Evolutionary conservation across 1,140 invertebrate species (phyloP).

Genomic region (Orius insidiosus): DNA sequence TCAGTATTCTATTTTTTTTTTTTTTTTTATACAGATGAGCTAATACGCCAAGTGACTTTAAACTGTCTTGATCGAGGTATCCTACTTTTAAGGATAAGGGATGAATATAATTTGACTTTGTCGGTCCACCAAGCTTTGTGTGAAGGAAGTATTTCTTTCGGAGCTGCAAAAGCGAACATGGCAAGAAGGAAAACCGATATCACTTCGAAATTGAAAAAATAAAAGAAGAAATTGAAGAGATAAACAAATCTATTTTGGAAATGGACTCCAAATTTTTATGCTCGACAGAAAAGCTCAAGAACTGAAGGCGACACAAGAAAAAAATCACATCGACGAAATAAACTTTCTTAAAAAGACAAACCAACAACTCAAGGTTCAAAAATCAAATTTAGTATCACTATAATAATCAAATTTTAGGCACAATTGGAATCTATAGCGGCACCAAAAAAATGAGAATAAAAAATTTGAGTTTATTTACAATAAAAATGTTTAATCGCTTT

Average conservation of each 20-base stretch:
- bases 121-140: constrained; percentile 87
- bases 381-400: constrained; percentile 3
- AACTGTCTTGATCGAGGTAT: constrained; percentile 93
- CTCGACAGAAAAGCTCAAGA: constrained; percentile 65
- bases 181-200: constrained; percentile 39
- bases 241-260: constrained; percentile 42
- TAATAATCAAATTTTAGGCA: constrained; percentile 45
- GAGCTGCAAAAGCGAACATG: constrained; percentile 88
- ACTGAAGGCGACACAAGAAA: constrained; percentile 67
- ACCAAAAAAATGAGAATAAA: constrained; percentile 70
- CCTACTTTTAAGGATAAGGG: constrained; percentile 72
- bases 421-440: constrained; percentile 75
- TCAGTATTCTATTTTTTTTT: constrained; percentile 1
- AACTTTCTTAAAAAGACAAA: constrained; percentile 84
- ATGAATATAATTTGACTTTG: constrained; percentile 92
- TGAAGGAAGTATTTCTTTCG: constrained; percentile 93
- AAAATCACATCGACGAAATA: constrained; percentile 80
- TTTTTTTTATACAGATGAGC: constrained; percentile 49
- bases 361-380: constrained; percentile 66
- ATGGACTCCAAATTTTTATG: constrained; percentile 22
- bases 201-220: constrained; percentile 51
- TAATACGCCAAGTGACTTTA: constrained; percentile 90
- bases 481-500: no score
- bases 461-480: constrained; percentile 2
- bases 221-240: constrained; percentile 60